Evolutionary conservation across 2,888 invertebrate genomes (phyloP).

Genomic region (Plebejus anna): DNA sequence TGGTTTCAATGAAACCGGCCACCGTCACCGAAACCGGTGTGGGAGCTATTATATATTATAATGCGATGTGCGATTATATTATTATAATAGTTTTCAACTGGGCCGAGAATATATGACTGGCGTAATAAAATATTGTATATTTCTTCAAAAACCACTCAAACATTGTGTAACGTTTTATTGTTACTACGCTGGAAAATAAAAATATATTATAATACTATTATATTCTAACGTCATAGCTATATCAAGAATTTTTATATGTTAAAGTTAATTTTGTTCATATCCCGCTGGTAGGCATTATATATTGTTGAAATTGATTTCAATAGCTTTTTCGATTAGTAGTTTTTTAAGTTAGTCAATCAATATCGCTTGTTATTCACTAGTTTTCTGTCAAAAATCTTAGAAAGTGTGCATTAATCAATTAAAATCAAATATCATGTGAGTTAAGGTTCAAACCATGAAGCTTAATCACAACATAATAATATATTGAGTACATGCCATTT

Average conservation of each 20-base stretch:
- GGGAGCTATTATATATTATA: neutral
- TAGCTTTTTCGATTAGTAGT: too few relatives aligned
- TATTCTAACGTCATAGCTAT: neutral
- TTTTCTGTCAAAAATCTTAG: too few relatives aligned
- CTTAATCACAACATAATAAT: too few relatives aligned
- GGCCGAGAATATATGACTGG: neutral
- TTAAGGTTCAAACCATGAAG: too few relatives aligned
- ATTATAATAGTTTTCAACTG: neutral
- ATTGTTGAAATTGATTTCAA: neutral
- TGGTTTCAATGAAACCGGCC: too few relatives aligned
- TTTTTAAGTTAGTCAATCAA: too few relatives aligned
- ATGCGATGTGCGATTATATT: neutral
- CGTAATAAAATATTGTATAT: neutral
- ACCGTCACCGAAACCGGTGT: too few relatives aligned
- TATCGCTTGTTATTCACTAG: too few relatives aligned
- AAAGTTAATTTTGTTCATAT: neutral
- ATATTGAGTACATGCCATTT: too few relatives aligned
- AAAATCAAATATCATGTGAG: too few relatives aligned
- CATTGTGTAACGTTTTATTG: constrained; percentile 7
- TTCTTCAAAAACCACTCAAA: constrained; percentile 7
- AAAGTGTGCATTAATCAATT: too few relatives aligned
- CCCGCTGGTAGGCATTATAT: neutral
- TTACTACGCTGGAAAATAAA: constrained; percentile 8
- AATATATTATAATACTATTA: neutral
- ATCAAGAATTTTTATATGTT: neutral